A percentile compares a stretch with the other conserved stretches of the same genome.
Evolutionary conservation across 2,797 vertebrate genomes (phyloP).

Genomic region (Nothura maculosa): DNA sequence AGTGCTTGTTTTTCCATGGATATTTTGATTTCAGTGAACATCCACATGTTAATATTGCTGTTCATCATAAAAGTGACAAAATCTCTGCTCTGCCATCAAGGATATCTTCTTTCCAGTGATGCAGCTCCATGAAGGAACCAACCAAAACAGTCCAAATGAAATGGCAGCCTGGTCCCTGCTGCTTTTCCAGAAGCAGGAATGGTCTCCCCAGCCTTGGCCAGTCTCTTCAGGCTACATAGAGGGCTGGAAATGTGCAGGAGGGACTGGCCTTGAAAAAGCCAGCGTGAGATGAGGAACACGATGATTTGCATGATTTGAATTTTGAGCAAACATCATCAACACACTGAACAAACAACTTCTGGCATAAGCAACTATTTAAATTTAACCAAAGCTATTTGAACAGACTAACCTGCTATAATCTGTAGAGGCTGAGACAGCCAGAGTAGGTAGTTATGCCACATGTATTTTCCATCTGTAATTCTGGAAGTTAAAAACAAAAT

Average conservation of each 20-base stretch:
- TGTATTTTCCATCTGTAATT: neutral
- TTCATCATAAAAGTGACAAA: neutral
- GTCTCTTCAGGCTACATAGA: neutral
- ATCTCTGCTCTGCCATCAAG: neutral
- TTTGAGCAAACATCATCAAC: neutral
- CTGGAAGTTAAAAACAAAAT: neutral
- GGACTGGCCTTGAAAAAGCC: neutral
- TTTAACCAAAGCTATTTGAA: neutral
- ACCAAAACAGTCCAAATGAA: neutral
- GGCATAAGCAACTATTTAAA: neutral
- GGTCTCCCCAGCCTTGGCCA: neutral
- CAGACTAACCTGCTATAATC: neutral
- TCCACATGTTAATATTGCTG: neutral
- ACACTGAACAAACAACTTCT: neutral
- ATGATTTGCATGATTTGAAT: neutral
- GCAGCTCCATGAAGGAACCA: neutral
- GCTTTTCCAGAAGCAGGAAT: neutral
- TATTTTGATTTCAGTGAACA: neutral
- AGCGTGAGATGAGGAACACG: neutral
- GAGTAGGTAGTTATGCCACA: neutral
- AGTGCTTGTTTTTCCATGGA: neutral
- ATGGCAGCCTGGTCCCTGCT: neutral
- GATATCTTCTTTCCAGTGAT: neutral
- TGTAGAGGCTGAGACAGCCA: neutral
- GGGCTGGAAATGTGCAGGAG: neutral